These are phyloP conservation scores for Drosophila nigrodunni DNA, from an alignment of 1,140 invertebrate species.

Conservation along the genomic window DNA sequence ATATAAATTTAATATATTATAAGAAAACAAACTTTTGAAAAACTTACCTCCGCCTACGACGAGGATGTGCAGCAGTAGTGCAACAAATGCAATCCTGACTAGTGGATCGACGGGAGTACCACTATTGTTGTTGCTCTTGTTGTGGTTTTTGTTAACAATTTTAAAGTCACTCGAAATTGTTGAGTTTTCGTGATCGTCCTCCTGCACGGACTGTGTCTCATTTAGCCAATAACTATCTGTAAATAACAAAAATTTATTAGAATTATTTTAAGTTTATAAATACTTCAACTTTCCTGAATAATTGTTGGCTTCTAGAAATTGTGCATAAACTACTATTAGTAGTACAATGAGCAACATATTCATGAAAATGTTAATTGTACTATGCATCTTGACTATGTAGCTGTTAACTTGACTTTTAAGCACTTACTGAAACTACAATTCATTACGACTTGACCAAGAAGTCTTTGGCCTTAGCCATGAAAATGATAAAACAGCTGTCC, in stretches of 20 bases:
- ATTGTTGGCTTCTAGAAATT: slow-evolving; percentile 6
- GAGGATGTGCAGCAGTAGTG: slow-evolving; percentile 53
- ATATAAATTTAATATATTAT: neutral
- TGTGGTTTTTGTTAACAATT: slow-evolving; percentile 4
- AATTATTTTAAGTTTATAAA: neutral
- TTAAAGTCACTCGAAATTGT: slow-evolving; percentile 26
- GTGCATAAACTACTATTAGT: neutral
- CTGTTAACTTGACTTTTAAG: neutral
- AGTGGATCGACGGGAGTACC: slow-evolving; percentile 10
- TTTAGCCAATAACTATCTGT: slow-evolving; percentile 35
- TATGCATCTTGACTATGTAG: slow-evolving; percentile 3
- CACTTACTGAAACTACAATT: slow-evolving; percentile 19
- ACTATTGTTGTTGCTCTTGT: neutral
- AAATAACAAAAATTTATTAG: neutral
- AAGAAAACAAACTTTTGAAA: neutral
- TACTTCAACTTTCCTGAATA: slow-evolving; percentile 14
- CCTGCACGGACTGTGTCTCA: slow-evolving; percentile 42
- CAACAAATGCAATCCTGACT: slow-evolving; percentile 40
- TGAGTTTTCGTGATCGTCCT: slow-evolving; percentile 36
- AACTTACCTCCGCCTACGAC: slow-evolving; percentile 51
- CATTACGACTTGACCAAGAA: neutral
- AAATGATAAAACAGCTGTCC: slow-evolving; percentile 34
- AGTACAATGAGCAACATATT: slow-evolving; percentile 6
- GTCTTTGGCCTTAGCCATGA: neutral
- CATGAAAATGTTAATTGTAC: neutral